These are phyloP conservation scores for Nymphalis c-album DNA, from an alignment of 2,888 invertebrate genomes.

Conservation along the genomic window DNA sequence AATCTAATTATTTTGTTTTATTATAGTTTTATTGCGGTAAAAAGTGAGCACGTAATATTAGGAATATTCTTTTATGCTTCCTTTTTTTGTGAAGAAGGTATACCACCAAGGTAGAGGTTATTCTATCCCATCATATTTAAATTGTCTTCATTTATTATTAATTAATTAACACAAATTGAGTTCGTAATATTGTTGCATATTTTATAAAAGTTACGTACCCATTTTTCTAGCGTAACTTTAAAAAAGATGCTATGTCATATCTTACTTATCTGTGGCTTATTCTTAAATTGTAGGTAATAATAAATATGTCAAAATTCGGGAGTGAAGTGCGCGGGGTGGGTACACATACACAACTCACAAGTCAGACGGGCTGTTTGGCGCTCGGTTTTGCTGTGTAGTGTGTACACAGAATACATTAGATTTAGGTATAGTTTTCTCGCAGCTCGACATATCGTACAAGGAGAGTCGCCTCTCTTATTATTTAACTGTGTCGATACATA, in stretches of 20 bases:
- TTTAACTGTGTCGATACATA: not conserved
- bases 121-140: too few species aligned
- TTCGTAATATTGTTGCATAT: not conserved
- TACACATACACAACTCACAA: slow-evolving; percentile 9
- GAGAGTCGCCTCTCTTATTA: not conserved
- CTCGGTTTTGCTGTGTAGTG: not conserved
- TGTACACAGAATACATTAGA: not conserved
- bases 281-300: not conserved
- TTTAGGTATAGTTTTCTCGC: not conserved
- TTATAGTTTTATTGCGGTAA: too few species aligned
- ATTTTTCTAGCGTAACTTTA: not conserved
- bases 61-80: too few species aligned
- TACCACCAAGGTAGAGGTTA: too few species aligned
- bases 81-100: too few species aligned
- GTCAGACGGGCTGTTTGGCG: slow-evolving; percentile 10
- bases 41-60: too few species aligned
- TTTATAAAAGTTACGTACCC: not conserved
- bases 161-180: not conserved
- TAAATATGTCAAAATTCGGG: slow-evolving; percentile 14
- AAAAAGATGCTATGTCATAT: not conserved
- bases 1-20: too few species aligned
- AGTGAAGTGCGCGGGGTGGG: slow-evolving; percentile 26
- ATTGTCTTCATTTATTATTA: not conserved
- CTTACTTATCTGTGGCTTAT: not conserved
- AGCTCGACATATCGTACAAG: not conserved